A percentile compares a stretch with the other conserved stretches of the same genome.
Conservation (phyloP, 30 jellyfish, hydroid and myxozoan species). For the Catostylus mosaicus region DNA sequence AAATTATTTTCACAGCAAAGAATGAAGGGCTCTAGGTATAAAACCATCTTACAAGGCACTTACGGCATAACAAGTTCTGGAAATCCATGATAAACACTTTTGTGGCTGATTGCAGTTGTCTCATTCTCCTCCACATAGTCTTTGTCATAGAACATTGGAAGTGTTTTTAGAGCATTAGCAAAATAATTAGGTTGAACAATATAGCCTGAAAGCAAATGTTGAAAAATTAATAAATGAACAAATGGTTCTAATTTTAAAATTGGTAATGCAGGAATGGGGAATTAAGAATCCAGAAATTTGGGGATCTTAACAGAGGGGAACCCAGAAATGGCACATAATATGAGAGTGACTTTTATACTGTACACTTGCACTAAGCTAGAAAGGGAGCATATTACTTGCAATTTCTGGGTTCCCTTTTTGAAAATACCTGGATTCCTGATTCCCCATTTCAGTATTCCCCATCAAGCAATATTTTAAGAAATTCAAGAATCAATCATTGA, state of each 20-base stretch:
- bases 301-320: too few species aligned
- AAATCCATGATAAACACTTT: slow-evolving; percentile 57
- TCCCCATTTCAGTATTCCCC: too few species aligned
- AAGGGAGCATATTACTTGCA: too few species aligned
- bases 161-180: slow-evolving; percentile 73
- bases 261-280: background rate
- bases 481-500: too few species aligned
- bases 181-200: slow-evolving; percentile 86
- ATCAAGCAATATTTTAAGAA: too few species aligned
- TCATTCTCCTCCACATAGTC: slow-evolving; percentile 55
- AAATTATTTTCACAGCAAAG: too few species aligned
- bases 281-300: too few species aligned
- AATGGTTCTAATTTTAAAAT: background rate
- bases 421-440: too few species aligned
- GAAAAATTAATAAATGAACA: slow-evolving; percentile 7
- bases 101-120: slow-evolving; percentile 1
- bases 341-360: too few species aligned
- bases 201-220: slow-evolving; percentile 75
- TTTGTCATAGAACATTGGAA: slow-evolving; percentile 94
- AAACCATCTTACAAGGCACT: slow-evolving; percentile 33
- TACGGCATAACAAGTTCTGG: slow-evolving; percentile 99
- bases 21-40: background rate
- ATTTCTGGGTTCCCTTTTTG: too few species aligned
- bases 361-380: too few species aligned
- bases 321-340: too few species aligned